These are phyloP conservation scores for Xestia c-nigrum DNA, from an alignment of 2,888 invertebrate genomes.

Conservation along the genomic window DNA sequence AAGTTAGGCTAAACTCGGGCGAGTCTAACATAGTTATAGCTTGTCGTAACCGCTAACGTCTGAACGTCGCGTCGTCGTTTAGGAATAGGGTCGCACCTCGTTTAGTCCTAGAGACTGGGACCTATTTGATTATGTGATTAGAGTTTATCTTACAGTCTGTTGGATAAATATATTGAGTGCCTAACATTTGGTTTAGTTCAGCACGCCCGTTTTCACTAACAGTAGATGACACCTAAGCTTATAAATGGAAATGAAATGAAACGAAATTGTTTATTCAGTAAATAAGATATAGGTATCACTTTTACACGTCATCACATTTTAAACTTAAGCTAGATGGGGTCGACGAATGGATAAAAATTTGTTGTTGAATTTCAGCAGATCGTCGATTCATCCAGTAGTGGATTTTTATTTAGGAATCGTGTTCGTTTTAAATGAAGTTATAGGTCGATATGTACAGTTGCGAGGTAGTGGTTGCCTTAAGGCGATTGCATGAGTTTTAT, in stretches of 20 bases:
- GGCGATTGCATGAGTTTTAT: too few species aligned
- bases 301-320: too few species aligned
- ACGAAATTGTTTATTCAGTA: too few species aligned
- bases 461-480: too few species aligned
- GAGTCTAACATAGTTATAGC: constrained; percentile 27
- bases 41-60: constrained; percentile 18
- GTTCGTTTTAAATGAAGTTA: not conserved
- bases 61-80: constrained; percentile 23
- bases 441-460: not conserved
- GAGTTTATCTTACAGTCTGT: constrained; percentile 21
- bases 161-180: constrained; percentile 27
- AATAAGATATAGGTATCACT: too few species aligned
- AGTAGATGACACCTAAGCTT: not conserved
- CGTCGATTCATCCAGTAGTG: not conserved
- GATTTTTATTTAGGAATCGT: not conserved
- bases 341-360: not conserved
- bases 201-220: not conserved
- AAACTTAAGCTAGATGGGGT: too few species aligned
- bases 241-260: too few species aligned
- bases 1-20: constrained; percentile 26
- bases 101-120: constrained; percentile 14
- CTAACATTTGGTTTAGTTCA: constrained; percentile 18
- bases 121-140: constrained; percentile 38
- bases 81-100: constrained; percentile 33
- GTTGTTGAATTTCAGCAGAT: not conserved